Evolutionary conservation across 2,888 invertebrate genomes (phyloP).

Genomic region (Dendrolimus pini): DNA sequence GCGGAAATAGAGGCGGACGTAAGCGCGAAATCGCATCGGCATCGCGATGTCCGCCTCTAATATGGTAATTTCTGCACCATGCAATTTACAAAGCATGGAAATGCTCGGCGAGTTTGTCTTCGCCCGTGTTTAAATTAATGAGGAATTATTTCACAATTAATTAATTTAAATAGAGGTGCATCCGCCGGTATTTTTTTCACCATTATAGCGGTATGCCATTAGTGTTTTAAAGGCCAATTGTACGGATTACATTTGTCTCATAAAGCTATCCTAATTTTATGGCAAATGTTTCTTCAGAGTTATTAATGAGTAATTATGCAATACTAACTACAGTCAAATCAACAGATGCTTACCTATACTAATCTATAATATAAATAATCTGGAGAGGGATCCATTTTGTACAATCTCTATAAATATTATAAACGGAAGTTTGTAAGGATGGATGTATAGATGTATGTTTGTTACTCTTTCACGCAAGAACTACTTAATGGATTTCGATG

Average conservation of each 20-base stretch:
- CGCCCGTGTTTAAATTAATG: slow-evolving; percentile 52
- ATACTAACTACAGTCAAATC: no score
- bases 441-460: no score
- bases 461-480: no score
- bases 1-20: neutral
- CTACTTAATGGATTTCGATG: no score
- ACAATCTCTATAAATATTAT: no score
- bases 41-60: slow-evolving; percentile 22
- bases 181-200: slow-evolving; percentile 51
- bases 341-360: no score
- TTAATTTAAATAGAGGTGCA: slow-evolving; percentile 44
- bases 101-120: slow-evolving; percentile 36
- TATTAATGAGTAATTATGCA: neutral
- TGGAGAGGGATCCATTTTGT: no score
- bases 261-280: slow-evolving; percentile 52
- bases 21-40: slow-evolving; percentile 8
- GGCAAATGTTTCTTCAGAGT: slow-evolving; percentile 27
- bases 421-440: no score
- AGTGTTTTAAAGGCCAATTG: slow-evolving; percentile 55
- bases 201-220: slow-evolving; percentile 54
- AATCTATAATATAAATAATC: no score
- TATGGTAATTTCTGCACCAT: slow-evolving; percentile 39
- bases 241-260: slow-evolving; percentile 43
- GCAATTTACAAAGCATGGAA: slow-evolving; percentile 44
- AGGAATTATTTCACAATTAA: slow-evolving; percentile 54